These are phyloP conservation scores for Venusia cambrica DNA, from an alignment of 2,888 invertebrate species.

Conservation along the genomic window DNA sequence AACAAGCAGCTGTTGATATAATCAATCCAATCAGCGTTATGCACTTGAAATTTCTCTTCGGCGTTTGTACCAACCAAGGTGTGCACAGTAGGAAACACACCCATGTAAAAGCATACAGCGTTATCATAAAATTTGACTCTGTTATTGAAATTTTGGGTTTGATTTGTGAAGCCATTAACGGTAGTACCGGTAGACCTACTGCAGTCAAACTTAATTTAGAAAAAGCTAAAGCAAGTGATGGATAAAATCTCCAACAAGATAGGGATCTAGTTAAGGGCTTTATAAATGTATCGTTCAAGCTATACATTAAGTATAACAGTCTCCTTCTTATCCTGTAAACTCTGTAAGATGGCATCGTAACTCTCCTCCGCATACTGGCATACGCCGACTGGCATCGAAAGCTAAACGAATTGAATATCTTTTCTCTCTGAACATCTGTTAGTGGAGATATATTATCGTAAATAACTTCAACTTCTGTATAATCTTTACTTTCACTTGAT, in stretches of 20 bases:
- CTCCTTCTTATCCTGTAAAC: constrained; percentile 62
- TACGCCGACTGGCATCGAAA: constrained; percentile 67
- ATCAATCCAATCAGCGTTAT: constrained; percentile 55
- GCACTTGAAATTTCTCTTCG: constrained; percentile 71
- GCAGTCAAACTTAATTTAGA: constrained; percentile 59
- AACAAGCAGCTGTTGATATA: constrained; percentile 58
- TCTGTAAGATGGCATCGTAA: constrained; percentile 70
- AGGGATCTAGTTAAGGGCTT: constrained; percentile 69
- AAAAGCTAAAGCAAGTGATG: constrained; percentile 60
- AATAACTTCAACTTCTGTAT: constrained; percentile 63
- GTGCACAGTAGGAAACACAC: constrained; percentile 66
- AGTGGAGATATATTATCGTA: constrained; percentile 68
- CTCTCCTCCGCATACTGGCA: constrained; percentile 55
- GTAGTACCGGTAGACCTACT: constrained; percentile 55
- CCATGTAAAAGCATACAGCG: constrained; percentile 72
- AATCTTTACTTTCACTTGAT: constrained; percentile 47
- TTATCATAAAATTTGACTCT: constrained; percentile 66
- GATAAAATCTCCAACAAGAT: constrained; percentile 71
- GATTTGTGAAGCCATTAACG: constrained; percentile 60
- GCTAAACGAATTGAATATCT: constrained; percentile 67
- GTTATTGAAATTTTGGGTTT: constrained; percentile 57
- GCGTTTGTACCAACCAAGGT: constrained; percentile 68
- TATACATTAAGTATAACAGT: constrained; percentile 55
- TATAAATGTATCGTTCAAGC: constrained; percentile 66
- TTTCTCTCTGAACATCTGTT: constrained; percentile 68